Percentiles rank a stretch among this genome's conserved stretches.
phyloP scores from a whole-genome alignment of 2,888 invertebrate species.

The Pseudoips prasinana region DNA sequence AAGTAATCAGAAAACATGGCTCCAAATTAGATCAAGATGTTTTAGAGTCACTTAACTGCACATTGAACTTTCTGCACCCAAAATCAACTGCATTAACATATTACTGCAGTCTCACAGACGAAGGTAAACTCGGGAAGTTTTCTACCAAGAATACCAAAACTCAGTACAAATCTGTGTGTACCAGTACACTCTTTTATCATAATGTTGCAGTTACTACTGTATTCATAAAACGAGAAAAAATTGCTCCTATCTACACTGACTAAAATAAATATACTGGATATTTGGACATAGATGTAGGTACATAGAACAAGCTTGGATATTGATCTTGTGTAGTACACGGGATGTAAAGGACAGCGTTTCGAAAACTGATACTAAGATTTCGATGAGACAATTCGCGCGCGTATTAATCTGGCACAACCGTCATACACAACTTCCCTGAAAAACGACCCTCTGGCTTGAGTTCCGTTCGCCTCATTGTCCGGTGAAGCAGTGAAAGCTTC shows the following conservation, averaged over 20 bases:
- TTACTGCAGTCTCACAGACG: constrained; percentile 51
- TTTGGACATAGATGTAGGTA: too few relatives aligned
- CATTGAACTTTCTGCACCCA: constrained; percentile 50
- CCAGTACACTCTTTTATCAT: constrained; percentile 6
- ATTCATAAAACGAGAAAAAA: constrained; percentile 39
- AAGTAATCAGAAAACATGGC: constrained; percentile 50
- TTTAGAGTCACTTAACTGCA: constrained; percentile 46
- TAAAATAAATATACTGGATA: too few relatives aligned
- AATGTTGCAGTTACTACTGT: constrained; percentile 7
- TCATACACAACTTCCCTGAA: too few relatives aligned
- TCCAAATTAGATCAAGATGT: constrained; percentile 44
- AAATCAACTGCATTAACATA: constrained; percentile 43
- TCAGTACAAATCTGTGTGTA: constrained; percentile 17
- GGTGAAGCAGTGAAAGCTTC: too few relatives aligned
- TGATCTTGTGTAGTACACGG: too few relatives aligned
- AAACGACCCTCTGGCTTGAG: too few relatives aligned
- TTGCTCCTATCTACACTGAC: constrained; percentile 40
- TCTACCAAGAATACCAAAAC: constrained; percentile 25
- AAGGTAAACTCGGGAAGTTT: constrained; percentile 53
- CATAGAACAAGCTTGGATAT: too few relatives aligned
- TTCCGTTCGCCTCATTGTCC: too few relatives aligned
- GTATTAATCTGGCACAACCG: too few relatives aligned
- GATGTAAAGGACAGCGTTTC: too few relatives aligned
- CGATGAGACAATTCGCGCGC: too few relatives aligned
- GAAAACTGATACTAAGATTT: too few relatives aligned